These are phyloP conservation scores for Tanytarsus gracilentus DNA, from an alignment of 2,888 invertebrate species.

Conservation along the genomic window DNA sequence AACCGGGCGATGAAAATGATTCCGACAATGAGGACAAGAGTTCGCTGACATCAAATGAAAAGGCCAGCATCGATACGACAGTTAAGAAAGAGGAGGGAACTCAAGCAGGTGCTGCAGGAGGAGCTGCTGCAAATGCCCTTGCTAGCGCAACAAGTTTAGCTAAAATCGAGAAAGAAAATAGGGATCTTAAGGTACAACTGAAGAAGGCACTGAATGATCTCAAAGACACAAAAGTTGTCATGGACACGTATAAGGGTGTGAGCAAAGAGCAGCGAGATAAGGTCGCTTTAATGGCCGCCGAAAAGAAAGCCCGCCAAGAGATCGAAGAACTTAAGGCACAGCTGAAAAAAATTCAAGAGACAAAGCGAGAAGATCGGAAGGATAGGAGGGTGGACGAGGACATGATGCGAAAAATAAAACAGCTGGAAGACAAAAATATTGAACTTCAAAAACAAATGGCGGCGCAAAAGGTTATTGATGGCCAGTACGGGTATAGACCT, in stretches of 20 bases:
- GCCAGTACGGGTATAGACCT: conserved; percentile 50
- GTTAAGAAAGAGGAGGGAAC: conserved; percentile 23
- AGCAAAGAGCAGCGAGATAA: conserved; percentile 94
- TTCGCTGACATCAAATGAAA: conserved; percentile 37
- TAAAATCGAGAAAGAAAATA: conserved; percentile 35
- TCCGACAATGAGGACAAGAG: conserved; percentile 35
- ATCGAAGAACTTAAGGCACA: conserved; percentile 80
- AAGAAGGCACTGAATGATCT: conserved; percentile 91
- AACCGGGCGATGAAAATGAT: conserved; percentile 39
- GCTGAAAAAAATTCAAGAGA: conserved; percentile 81
- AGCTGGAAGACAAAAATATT: conserved; percentile 86
- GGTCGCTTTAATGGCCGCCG: conserved; percentile 90
- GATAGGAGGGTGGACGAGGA: conserved; percentile 85
- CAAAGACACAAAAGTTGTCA: conserved; percentile 84
- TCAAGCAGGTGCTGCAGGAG: conserved; percentile 29
- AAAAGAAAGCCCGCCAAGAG: conserved; percentile 82
- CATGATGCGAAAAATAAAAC: conserved; percentile 85
- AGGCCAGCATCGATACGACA: conserved; percentile 57
- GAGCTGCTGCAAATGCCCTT: conserved; percentile 35
- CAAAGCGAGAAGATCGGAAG: conserved; percentile 81
- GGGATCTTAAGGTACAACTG: conserved; percentile 79
- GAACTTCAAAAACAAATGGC: conserved; percentile 86
- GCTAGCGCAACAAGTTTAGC: conserved; percentile 20
- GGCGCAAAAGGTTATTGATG: conserved; percentile 64
- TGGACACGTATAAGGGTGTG: conserved; percentile 97